phyloP scores from a whole-genome alignment of 2,113 vertebrate species.

The Apodemus sylvaticus region DNA sequence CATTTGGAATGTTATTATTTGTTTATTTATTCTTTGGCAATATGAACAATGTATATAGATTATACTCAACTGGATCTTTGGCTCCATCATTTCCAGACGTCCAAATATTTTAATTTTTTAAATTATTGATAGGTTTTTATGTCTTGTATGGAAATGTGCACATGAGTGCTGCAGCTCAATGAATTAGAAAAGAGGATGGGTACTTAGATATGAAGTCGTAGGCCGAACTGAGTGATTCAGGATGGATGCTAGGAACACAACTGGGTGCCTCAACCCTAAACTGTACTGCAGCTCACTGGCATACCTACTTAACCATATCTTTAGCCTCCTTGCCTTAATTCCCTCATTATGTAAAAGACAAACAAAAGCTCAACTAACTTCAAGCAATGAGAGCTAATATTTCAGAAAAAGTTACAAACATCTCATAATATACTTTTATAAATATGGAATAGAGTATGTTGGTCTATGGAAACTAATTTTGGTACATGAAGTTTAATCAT shows the following conservation, averaged over 20 bases:
- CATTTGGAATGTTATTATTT: neutral
- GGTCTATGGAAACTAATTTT: neutral
- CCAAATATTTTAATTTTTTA: neutral
- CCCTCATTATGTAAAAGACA: neutral
- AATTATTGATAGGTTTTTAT: neutral
- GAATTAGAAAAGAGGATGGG: neutral
- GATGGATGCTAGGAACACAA: neutral
- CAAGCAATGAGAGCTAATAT: neutral
- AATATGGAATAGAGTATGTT: neutral
- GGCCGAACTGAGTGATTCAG: rapidly evolving
- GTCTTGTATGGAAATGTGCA: neutral
- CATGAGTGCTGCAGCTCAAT: too few species aligned
- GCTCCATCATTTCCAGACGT: neutral
- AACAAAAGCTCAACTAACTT: neutral
- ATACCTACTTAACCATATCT: neutral
- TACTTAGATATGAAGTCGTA: neutral
- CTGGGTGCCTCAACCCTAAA: neutral
- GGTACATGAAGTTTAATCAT: neutral
- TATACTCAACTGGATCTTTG: neutral
- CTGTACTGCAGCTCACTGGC: rapidly evolving
- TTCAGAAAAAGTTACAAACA: neutral
- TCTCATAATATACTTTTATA: neutral
- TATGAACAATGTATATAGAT: neutral
- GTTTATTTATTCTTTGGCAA: neutral
- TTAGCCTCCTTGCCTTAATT: neutral